Evolutionary conservation across 53 echinoderm and acorn worm species (phyloP).

Genomic region (Temnopleurus reevesii): DNA sequence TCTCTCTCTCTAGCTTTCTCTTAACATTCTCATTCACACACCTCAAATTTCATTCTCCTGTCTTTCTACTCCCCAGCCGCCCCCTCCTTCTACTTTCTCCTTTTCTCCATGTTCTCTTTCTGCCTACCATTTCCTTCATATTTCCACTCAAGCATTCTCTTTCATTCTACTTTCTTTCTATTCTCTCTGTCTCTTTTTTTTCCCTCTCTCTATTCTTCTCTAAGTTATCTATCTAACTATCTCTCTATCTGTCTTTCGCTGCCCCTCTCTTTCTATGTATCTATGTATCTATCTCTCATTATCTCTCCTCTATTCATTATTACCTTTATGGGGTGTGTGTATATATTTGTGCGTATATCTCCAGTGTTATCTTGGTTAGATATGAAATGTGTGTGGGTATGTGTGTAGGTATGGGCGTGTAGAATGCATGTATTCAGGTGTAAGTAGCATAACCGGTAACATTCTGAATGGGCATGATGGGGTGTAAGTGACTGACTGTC

Average conservation of each 20-base stretch:
- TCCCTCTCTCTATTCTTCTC: too few species aligned
- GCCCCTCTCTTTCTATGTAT: background rate
- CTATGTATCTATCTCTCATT: background rate
- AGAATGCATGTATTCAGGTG: background rate
- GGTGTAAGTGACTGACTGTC: too few species aligned
- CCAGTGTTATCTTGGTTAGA: too few species aligned
- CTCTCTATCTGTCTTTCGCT: slow-evolving; percentile 3
- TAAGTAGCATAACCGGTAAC: background rate
- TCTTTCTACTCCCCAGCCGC: background rate
- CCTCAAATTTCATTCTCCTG: background rate
- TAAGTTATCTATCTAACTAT: too few species aligned
- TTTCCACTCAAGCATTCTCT: too few species aligned
- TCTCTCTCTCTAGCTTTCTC: background rate
- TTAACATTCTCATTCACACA: background rate
- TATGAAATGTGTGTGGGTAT: background rate
- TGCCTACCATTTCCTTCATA: too few species aligned
- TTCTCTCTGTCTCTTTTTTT: too few species aligned
- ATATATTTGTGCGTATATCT: background rate
- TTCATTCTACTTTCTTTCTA: too few species aligned
- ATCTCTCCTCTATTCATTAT: too few species aligned
- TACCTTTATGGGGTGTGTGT: too few species aligned
- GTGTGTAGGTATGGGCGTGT: background rate
- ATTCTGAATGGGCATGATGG: background rate
- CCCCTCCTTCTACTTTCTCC: background rate
- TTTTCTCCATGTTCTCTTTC: too few species aligned